These are phyloP conservation scores for Monochamus saltuarius DNA, from an alignment of 1,140 invertebrate genomes.

Conservation along the genomic window DNA sequence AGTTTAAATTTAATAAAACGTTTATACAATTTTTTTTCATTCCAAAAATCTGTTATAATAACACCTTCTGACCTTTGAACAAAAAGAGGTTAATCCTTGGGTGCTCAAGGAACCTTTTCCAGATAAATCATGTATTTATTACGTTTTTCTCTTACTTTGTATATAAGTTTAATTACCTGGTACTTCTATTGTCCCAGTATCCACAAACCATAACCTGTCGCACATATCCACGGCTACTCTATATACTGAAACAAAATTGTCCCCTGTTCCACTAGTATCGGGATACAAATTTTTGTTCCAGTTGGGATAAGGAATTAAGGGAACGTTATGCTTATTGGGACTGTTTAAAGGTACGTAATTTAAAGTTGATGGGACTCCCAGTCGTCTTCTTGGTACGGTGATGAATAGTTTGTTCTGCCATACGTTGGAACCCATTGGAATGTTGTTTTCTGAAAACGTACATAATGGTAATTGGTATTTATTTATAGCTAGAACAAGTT, in stretches of 20 bases:
- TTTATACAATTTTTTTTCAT: too few species aligned
- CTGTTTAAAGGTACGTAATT: constrained; percentile 62
- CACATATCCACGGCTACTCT: constrained; percentile 66
- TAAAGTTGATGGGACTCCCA: constrained; percentile 67
- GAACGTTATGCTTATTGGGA: constrained; percentile 45
- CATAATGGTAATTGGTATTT: background rate
- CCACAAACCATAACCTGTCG: constrained; percentile 72
- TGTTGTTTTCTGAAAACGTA: constrained; percentile 62
- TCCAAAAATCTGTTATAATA: too few species aligned
- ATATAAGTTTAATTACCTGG: constrained; percentile 35
- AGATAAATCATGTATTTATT: too few species aligned
- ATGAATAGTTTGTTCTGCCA: constrained; percentile 69
- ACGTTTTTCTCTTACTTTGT: too few species aligned
- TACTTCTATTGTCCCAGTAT: constrained; percentile 65
- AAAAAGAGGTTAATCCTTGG: too few species aligned
- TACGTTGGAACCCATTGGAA: constrained; percentile 69
- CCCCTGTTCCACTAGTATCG: constrained; percentile 36
- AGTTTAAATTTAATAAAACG: too few species aligned
- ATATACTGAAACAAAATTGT: constrained; percentile 65
- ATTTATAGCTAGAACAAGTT: too few species aligned
- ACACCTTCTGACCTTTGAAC: too few species aligned
- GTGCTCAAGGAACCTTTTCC: too few species aligned
- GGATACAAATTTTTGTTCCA: constrained; percentile 59
- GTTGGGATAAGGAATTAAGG: constrained; percentile 65
- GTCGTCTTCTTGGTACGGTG: constrained; percentile 67